These are phyloP conservation scores for Oopsacas minuta DNA, from an alignment of 37 sponge, comb jelly and placozoan genomes.

Conservation along the genomic window DNA sequence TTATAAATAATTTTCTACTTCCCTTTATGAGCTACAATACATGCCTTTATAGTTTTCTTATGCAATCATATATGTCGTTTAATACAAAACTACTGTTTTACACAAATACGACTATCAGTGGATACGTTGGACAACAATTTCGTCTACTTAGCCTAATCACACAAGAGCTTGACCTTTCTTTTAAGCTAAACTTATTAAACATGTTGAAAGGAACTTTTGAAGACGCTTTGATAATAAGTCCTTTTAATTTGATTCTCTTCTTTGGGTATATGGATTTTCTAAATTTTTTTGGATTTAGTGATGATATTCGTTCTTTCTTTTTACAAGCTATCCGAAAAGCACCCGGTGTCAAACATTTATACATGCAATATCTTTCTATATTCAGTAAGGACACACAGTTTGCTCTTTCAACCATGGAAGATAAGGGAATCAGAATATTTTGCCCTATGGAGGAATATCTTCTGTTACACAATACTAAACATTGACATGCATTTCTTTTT, in stretches of 20 bases:
- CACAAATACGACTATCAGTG: no score
- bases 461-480: not conserved
- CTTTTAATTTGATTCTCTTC: not conserved
- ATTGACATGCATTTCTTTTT: no score
- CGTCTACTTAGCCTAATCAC: not conserved
- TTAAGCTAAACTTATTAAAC: not conserved
- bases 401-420: not conserved
- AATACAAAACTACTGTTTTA: no score
- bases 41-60: no score
- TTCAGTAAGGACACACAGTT: not conserved
- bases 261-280: not conserved
- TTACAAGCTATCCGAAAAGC: not conserved
- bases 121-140: not conserved
- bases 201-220: not conserved
- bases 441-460: not conserved
- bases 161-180: not conserved
- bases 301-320: not conserved
- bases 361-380: not conserved
- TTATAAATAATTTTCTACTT: no score
- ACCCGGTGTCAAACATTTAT: not conserved
- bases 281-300: not conserved
- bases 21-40: no score
- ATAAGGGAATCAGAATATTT: not conserved
- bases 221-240: not conserved
- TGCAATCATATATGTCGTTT: no score